Conservation (phyloP, 2,797 vertebrate species). For the Sebastes melanostomus region DNA sequence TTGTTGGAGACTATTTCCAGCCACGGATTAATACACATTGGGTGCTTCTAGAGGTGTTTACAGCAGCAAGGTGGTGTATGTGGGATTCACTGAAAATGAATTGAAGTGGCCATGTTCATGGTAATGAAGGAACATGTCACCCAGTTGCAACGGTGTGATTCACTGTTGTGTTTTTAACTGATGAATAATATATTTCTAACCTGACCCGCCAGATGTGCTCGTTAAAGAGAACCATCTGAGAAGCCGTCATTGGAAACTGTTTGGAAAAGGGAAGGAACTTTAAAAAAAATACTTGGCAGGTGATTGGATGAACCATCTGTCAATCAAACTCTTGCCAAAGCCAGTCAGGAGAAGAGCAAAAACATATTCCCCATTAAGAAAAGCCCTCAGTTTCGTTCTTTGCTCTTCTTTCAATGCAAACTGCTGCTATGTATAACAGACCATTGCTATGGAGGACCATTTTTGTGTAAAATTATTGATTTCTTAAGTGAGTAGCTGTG, state of each 20-base stretch:
- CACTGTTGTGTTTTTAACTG: background rate
- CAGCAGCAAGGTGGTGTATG: background rate
- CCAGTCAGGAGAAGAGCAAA: too few species aligned
- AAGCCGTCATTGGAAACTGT: background rate
- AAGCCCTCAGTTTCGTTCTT: background rate
- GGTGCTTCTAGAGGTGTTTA: background rate
- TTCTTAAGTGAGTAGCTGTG: background rate
- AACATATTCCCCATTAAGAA: accelerated
- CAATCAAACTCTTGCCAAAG: too few species aligned
- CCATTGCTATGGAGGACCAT: background rate
- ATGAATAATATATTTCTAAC: background rate
- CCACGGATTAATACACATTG: background rate
- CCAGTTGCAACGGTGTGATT: background rate
- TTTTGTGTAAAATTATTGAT: background rate
- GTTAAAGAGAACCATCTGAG: background rate
- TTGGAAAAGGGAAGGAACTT: too few species aligned
- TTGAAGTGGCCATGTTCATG: background rate
- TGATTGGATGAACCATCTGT: too few species aligned
- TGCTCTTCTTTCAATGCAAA: background rate
- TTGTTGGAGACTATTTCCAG: background rate
- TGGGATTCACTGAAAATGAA: background rate
- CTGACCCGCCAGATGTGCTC: too few species aligned
- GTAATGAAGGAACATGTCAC: background rate
- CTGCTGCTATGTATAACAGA: too few species aligned
- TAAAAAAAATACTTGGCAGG: too few species aligned